Evolutionary conservation across 2,113 vertebrate genomes (phyloP).

Genomic region (Stercorarius parasiticus): DNA sequence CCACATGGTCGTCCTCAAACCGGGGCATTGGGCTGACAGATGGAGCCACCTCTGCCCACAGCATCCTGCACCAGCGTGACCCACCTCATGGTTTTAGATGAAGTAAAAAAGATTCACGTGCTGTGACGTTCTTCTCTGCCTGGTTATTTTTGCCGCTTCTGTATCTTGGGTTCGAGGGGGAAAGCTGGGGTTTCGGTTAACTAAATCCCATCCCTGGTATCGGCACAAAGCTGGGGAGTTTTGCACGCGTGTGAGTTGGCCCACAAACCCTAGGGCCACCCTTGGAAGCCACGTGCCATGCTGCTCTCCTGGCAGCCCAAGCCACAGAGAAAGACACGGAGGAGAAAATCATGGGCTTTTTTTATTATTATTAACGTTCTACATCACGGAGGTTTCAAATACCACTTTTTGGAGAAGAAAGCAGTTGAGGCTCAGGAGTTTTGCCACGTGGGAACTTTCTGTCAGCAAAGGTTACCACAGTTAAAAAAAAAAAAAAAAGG

Average conservation of each 20-base stretch:
- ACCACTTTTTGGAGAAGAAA: not conserved
- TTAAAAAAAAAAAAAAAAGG: not conserved
- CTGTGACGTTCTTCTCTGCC: not conserved
- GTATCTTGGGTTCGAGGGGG: accelerated
- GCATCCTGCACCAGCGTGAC: accelerated
- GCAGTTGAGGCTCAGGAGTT: not conserved
- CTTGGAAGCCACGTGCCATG: not conserved
- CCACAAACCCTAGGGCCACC: not conserved
- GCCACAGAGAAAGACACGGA: not conserved
- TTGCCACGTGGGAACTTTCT: not conserved
- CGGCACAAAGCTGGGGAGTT: no score
- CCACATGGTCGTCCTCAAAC: accelerated
- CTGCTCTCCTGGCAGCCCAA: no score
- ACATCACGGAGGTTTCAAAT: not conserved
- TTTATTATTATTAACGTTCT: not conserved
- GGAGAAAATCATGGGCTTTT: not conserved
- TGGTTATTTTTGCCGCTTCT: not conserved
- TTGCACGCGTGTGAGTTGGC: no score
- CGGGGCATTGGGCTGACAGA: not conserved
- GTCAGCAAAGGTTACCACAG: no score
- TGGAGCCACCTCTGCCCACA: accelerated
- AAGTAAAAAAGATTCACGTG: not conserved
- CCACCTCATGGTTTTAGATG: accelerated
- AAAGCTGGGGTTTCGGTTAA: not conserved
- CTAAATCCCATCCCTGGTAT: accelerated